A percentile compares a stretch with the other conserved stretches of the same genome.
Evolutionary conservation across 2,797 vertebrate species (phyloP).

Genomic region (Tympanoctomys barrerae): DNA sequence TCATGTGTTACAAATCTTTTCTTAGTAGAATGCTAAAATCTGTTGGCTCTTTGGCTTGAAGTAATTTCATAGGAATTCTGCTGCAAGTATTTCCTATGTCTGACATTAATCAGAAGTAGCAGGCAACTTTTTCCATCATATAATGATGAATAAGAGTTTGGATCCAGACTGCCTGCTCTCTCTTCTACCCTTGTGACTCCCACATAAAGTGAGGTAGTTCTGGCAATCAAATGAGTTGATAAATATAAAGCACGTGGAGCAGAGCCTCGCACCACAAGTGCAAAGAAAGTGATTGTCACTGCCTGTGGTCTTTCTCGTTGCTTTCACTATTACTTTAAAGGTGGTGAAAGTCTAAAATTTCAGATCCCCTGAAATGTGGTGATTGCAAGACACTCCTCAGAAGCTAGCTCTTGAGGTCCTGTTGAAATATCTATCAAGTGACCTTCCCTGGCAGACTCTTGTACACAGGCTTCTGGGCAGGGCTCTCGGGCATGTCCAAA

Average conservation of each 20-base stretch:
- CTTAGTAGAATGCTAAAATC: not conserved
- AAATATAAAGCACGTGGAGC: not conserved
- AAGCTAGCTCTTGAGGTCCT: not conserved
- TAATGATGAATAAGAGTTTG: not conserved
- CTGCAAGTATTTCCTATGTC: not conserved
- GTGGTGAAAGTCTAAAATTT: not conserved
- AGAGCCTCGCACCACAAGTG: not conserved
- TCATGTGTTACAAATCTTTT: not conserved
- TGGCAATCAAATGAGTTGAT: not conserved
- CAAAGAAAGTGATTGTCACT: not conserved
- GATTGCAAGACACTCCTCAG: not conserved
- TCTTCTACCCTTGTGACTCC: not conserved
- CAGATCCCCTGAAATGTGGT: not conserved
- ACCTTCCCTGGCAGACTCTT: not conserved
- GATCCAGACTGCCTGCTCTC: not conserved
- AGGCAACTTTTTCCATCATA: not conserved
- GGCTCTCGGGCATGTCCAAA: not conserved
- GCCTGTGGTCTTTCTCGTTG: not conserved
- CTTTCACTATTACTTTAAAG: not conserved
- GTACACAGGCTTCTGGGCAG: not conserved
- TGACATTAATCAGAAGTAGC: not conserved
- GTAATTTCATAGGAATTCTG: conserved; percentile 32
- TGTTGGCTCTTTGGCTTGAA: not conserved
- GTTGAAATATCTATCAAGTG: not conserved
- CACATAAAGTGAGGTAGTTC: not conserved